Evolutionary conservation across 2,113 vertebrate species (phyloP).

Genomic region (Hippocampus abdominalis): DNA sequence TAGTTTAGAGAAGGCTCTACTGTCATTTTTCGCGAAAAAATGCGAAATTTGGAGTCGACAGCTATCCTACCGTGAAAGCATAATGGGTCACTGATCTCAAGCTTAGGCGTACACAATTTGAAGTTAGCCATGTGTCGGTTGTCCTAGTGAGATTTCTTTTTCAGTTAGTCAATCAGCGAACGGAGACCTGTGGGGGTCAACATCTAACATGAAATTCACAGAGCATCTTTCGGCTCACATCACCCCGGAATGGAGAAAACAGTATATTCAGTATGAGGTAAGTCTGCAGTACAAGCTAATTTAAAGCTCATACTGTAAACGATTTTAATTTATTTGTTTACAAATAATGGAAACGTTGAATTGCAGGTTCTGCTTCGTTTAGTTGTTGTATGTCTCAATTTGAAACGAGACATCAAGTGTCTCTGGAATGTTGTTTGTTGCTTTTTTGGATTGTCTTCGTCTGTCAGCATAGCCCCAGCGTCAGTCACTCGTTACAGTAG

Average conservation of each 20-base stretch:
- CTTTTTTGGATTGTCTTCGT: neutral
- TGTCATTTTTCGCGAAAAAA: neutral
- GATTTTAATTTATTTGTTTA: neutral
- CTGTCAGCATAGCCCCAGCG: neutral
- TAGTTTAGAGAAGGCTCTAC: neutral
- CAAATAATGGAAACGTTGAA: neutral
- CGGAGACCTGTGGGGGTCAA: neutral
- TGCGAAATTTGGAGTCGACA: neutral
- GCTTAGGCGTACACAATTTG: neutral
- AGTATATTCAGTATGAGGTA: slow-evolving; percentile 99
- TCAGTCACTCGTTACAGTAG: neutral
- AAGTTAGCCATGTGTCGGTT: neutral
- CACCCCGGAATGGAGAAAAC: slow-evolving; percentile 98
- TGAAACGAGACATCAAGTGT: neutral
- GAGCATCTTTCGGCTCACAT: slow-evolving; percentile 98
- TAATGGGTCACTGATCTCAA: neutral
- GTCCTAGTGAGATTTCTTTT: neutral
- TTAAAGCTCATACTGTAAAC: slow-evolving; percentile 1
- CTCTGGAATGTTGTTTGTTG: neutral
- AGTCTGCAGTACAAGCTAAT: slow-evolving; percentile 25
- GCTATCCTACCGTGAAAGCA: neutral
- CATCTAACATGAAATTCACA: slow-evolving; percentile 88
- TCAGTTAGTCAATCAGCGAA: neutral
- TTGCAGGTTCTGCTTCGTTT: neutral
- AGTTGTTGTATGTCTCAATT: neutral